Evolutionary conservation across 2,888 invertebrate genomes (phyloP), one percentile per base, ranked within the genome.

Genomic region (Notodonta ziczac): DNA sequence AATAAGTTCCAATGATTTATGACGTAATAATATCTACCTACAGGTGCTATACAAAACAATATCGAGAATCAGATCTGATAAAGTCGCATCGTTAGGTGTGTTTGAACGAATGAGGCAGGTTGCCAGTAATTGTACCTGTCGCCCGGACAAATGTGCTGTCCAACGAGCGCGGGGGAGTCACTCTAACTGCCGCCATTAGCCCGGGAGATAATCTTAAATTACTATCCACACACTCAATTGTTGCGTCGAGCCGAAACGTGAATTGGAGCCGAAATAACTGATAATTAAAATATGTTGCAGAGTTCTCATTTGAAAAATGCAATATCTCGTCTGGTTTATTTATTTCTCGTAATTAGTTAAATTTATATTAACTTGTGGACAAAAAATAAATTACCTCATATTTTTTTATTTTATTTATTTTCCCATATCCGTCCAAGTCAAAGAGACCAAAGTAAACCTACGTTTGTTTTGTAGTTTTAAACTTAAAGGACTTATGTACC

Each of bases 41-140:
- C 16, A 12, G 40, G 32, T 4, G 50, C 67, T 69, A 76, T 72
- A 79, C 68, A 72, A 74, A 74, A 80, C 76, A 76, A 77, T 80
- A 76, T 77, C 61, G 59, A 65, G 54, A 53, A 59, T 63, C 63
- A 66, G 67, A 59, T 63, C 63, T 65, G 67, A 76, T 82, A 74
- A 75, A 86, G 80, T 81, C 84, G 85, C 84, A 86, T 86, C 77
- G 83, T 80, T 78, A 75, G 82, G 83, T 39, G 84, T 84, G 83
- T 84, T 83, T 82, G 79, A 82, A 86, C 82, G 84, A 86, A 87
- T 85, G 86, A 80, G 82, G 73, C 83, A 79, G 82, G 84, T 87
- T 84, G 82, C 81, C 82, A 72, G 90, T 92, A 93, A 93, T 91
- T 90, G 92, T 84, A 83, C 83, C 89, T 90, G 92, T 91, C 91